Conservation (phyloP, 2,113 vertebrate species). For the Rhinoderma darwinii region DNA sequence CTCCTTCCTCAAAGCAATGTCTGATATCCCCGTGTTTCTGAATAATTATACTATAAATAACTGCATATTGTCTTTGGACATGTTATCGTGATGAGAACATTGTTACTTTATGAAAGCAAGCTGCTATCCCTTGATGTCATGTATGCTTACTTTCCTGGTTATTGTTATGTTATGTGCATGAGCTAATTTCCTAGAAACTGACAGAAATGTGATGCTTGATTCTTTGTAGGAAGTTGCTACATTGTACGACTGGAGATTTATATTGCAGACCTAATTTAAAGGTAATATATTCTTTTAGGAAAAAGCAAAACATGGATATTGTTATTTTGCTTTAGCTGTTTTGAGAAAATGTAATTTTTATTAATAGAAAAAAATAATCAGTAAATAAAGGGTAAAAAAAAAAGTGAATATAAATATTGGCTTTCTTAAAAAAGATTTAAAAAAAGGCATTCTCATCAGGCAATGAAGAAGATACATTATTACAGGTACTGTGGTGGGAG, state of each 20-base stretch:
- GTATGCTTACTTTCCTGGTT: conserved; percentile 14
- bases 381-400: neutral
- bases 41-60: conserved; percentile 33
- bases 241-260: neutral
- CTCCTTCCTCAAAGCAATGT: neutral
- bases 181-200: conserved; percentile 24
- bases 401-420: neutral
- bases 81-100: conserved; percentile 20
- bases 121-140: conserved; percentile 8
- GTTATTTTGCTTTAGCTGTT: neutral
- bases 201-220: neutral
- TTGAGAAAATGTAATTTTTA: neutral
- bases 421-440: neutral
- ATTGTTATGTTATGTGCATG: conserved; percentile 24
- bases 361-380: neutral
- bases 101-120: neutral
- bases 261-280: neutral
- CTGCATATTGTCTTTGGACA: neutral
- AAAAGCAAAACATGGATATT: neutral
- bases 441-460: neutral
- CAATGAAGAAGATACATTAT: neutral
- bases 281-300: neutral
- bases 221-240: neutral
- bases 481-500: neutral
- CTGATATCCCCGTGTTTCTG: neutral